Base-by-base conservation (phyloP, 2,113 vertebrate species). In the Hoplias malabaricus region DNA sequence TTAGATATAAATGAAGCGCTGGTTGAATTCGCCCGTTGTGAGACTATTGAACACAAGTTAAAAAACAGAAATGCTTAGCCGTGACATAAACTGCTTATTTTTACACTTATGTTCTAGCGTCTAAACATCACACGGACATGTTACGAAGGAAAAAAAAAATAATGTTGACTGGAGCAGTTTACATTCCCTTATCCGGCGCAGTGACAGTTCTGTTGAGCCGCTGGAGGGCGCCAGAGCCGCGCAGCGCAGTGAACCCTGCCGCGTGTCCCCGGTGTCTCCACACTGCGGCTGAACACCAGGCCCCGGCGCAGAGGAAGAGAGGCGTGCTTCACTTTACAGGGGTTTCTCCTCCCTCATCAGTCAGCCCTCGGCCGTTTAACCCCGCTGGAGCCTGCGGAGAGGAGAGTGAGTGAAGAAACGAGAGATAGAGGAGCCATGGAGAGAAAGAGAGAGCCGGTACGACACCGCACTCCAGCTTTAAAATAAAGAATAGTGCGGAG, bases 361-460 rank as follows among this genome's bases (percentile, higher is more conserved):
- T n/a, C n/a, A n/a, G n/a, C n/a, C n/a, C n/a, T n/a, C n/a, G n/a
- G n/a, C n/a, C n/a, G n/a, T n/a, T n/a, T n/a, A n/a, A n/a, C n/a
- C n/a, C n/a, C n/a, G 16, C 16, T 48, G 46, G n/a, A 48, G 16
- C 19, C 5, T 19, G 16, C 46, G 19, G 61, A 48, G 23, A 85
- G 71, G 86, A 83, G 82, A 83, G 82, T 77, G 80, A 3, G 65
- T 5, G 23, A 77, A 67, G 48, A 2, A 66, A 16, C 72, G 63
- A 54, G 74, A 68, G 63, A 36, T 61, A 74, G n/a, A 61, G 33
- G 63, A 86, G 73, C 50, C 69, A 73, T 80, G 79, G 77, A 72
- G 68, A 70, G 56, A 27, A 53, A 69, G 4, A 40, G 61, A 38
- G 54, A 70, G 66, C 67, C 84, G 42, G 40, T 29, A 33, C 54